Conservation (phyloP, 1,140 invertebrate species). For the Macrotrachela quadricornifera region DNA sequence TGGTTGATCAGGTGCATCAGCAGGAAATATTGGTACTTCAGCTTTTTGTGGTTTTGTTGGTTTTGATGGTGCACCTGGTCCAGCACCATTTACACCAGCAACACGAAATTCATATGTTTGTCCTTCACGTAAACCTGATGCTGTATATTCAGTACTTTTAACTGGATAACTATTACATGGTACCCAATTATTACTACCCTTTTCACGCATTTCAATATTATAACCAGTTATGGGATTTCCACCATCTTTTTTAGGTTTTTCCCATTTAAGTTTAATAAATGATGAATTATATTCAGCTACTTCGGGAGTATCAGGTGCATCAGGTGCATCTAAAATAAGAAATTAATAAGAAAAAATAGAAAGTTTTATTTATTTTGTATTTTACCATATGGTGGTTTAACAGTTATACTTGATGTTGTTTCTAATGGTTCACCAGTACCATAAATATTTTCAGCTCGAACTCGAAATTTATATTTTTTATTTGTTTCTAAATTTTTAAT, state of each 20-base stretch:
- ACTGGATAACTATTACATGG: constrained; percentile 66
- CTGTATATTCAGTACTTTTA: constrained; percentile 69
- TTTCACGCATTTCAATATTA: constrained; percentile 72
- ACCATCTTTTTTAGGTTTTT: constrained; percentile 65
- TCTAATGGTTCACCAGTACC: constrained; percentile 78
- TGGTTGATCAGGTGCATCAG: constrained; percentile 57
- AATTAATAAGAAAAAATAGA: not conserved
- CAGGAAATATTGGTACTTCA: constrained; percentile 59
- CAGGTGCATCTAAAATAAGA: constrained; percentile 58
- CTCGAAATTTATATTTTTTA: constrained; percentile 79
- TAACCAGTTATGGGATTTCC: constrained; percentile 78
- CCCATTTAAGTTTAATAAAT: constrained; percentile 69
- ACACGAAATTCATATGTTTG: constrained; percentile 80
- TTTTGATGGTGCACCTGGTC: constrained; percentile 73
- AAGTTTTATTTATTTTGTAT: not conserved
- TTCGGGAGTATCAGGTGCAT: constrained; percentile 71
- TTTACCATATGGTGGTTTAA: constrained; percentile 88
- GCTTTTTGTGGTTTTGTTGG: constrained; percentile 65
- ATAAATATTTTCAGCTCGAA: constrained; percentile 86
- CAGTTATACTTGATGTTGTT: constrained; percentile 60
- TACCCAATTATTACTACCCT: constrained; percentile 52
- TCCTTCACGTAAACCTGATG: constrained; percentile 69
- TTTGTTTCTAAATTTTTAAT: constrained; percentile 77
- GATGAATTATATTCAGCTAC: constrained; percentile 73
- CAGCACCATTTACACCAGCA: constrained; percentile 77